Percentiles rank a stretch among this genome's conserved stretches.
These are phyloP conservation scores for Heteromormyrus szaboi DNA, from an alignment of 2,797 vertebrate species.

Conservation along the genomic window DNA sequence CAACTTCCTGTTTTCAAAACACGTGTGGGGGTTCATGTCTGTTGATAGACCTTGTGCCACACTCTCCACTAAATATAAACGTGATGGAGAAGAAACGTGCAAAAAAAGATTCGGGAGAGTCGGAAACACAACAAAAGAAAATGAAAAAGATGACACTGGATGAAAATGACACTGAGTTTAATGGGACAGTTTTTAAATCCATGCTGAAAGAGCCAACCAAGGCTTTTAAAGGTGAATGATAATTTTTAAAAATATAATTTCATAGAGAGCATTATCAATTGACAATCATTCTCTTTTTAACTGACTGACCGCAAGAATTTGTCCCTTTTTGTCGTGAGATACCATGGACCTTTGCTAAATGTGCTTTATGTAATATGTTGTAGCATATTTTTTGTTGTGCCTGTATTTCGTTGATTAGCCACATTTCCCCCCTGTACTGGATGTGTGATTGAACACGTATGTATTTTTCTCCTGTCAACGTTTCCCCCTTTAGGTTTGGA, in stretches of 20 bases:
- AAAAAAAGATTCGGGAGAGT: slow-evolving; percentile 32
- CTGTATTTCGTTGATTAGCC: background rate
- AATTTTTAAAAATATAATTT: background rate
- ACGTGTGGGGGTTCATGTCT: slow-evolving; percentile 6
- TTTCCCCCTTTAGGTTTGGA: slow-evolving; percentile 60
- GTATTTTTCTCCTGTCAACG: background rate
- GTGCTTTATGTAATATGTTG: background rate
- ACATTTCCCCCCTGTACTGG: background rate
- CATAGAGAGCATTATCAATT: background rate
- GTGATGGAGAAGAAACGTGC: slow-evolving; percentile 43
- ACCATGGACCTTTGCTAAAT: background rate
- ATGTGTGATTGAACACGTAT: background rate
- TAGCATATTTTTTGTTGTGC: background rate
- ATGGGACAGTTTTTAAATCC: slow-evolving; percentile 61
- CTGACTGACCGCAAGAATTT: background rate
- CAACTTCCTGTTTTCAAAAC: slow-evolving; percentile 1
- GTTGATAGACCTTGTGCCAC: background rate
- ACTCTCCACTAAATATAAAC: slow-evolving; percentile 21
- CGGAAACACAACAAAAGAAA: slow-evolving; percentile 38
- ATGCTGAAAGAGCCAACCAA: slow-evolving; percentile 58
- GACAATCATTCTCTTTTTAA: background rate
- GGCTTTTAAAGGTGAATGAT: slow-evolving; percentile 56
- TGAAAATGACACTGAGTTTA: slow-evolving; percentile 51
- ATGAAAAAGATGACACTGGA: slow-evolving; percentile 37
- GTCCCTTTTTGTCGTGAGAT: background rate